These are phyloP conservation scores for Phrynosoma blainvillii DNA, from an alignment of 2,113 vertebrate genomes.

Conservation along the genomic window DNA sequence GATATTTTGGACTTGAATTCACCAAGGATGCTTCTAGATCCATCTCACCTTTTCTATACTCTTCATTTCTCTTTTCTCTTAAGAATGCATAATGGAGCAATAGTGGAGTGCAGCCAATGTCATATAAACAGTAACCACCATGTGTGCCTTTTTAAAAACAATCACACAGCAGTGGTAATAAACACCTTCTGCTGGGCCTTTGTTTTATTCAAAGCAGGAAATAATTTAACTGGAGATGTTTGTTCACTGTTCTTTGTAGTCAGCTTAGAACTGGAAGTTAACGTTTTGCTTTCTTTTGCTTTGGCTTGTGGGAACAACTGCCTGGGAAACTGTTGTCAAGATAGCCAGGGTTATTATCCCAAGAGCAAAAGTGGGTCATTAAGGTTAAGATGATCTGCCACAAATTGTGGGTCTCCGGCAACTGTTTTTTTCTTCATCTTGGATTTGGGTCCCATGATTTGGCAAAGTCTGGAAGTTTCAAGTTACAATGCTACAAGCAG, in stretches of 20 bases:
- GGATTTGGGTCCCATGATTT: too few species aligned
- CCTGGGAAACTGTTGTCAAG: not conserved
- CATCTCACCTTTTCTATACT: not conserved
- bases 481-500: too few species aligned
- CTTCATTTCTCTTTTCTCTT: not conserved
- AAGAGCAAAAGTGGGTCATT: not conserved
- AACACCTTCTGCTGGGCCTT: not conserved
- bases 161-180: not conserved
- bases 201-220: constrained; percentile 66
- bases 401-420: not conserved
- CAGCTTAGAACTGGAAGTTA: constrained; percentile 38
- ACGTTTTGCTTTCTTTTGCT: not conserved
- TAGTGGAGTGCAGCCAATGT: not conserved
- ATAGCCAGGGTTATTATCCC: not conserved
- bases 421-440: not conserved
- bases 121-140: constrained; percentile 39
- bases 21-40: not conserved
- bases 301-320: not conserved
- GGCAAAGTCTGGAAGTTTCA: too few species aligned
- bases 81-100: not conserved
- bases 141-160: not conserved
- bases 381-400: not conserved
- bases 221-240: constrained; percentile 10
- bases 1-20: not conserved
- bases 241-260: constrained; percentile 51